Evolutionary conservation across 1,140 invertebrate species (phyloP).

Genomic region (Panagrolaimus sp.): DNA sequence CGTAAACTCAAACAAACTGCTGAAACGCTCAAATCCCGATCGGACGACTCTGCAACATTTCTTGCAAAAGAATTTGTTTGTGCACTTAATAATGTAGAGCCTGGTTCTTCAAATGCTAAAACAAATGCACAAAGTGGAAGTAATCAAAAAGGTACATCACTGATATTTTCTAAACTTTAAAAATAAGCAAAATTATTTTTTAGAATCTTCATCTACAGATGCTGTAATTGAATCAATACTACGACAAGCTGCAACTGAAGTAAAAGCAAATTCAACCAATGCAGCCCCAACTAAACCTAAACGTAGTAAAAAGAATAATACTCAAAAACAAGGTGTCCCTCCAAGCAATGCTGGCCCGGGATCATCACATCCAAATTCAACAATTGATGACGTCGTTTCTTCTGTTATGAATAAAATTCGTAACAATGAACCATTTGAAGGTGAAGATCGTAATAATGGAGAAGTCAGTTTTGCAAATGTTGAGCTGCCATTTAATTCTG

Average conservation of each 20-base stretch:
- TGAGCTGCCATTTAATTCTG: not conserved
- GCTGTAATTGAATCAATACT: conserved; percentile 1
- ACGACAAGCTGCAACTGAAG: not conserved
- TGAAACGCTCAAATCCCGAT: conserved; percentile 14
- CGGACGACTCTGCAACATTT: conserved; percentile 14
- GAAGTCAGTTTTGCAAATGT: no score
- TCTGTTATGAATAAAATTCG: conserved; percentile 33
- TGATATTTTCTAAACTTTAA: not conserved
- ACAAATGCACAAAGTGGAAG: not conserved
- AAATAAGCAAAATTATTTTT: not conserved
- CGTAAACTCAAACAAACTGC: conserved; percentile 18
- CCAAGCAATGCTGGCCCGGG: conserved; percentile 12
- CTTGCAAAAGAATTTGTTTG: conserved; percentile 23
- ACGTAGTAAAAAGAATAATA: conserved; percentile 14
- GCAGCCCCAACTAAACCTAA: not conserved
- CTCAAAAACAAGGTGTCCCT: not conserved
- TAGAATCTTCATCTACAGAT: not conserved
- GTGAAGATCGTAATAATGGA: conserved; percentile 15
- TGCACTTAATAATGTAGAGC: not conserved
- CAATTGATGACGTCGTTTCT: conserved; percentile 27
- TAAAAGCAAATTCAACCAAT: not conserved
- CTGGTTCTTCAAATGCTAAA: not conserved
- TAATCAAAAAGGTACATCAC: not conserved
- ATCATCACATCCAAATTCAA: not conserved
- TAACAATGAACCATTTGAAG: conserved; percentile 36